phyloP scores from a whole-genome alignment of 1,140 invertebrate species.

The Hirudo medicinalis region DNA sequence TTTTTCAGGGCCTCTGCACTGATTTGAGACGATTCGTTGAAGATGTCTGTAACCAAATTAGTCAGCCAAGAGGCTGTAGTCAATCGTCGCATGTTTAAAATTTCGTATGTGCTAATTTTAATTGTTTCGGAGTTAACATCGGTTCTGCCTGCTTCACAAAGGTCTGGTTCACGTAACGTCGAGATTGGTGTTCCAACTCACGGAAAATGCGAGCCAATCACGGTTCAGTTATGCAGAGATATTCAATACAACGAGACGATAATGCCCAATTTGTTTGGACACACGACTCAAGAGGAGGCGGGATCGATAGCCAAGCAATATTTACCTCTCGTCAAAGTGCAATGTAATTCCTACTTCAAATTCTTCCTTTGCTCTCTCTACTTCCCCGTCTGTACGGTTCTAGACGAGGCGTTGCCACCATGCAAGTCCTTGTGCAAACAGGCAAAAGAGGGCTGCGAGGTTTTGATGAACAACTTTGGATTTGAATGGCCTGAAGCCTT shows the following conservation, averaged over 20 bases:
- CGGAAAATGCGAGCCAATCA: slow-evolving; percentile 7
- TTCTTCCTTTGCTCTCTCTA: slow-evolving; percentile 5
- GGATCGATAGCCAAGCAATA: not conserved
- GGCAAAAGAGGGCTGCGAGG: slow-evolving; percentile 46
- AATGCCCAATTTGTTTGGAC: not conserved
- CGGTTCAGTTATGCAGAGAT: not conserved
- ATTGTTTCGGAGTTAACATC: too few relatives aligned
- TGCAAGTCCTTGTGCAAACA: slow-evolving; percentile 60
- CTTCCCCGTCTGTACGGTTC: slow-evolving; percentile 5
- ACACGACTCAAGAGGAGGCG: not conserved
- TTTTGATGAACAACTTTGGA: not conserved
- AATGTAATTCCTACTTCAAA: not conserved
- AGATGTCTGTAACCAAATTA: too few relatives aligned
- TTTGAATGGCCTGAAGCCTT: not conserved
- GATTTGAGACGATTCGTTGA: too few relatives aligned
- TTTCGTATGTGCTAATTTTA: too few relatives aligned
- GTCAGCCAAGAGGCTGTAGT: too few relatives aligned
- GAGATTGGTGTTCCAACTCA: slow-evolving; percentile 1
- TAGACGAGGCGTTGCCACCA: slow-evolving; percentile 19
- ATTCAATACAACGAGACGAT: slow-evolving; percentile 8
- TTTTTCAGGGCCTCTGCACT: too few relatives aligned
- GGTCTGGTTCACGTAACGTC: too few relatives aligned
- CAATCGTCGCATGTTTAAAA: too few relatives aligned
- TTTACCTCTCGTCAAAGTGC: not conserved
- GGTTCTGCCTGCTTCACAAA: too few relatives aligned